Conservation (phyloP, 2,888 invertebrate genomes). For the Hirtodrosophila alboralis region DNA sequence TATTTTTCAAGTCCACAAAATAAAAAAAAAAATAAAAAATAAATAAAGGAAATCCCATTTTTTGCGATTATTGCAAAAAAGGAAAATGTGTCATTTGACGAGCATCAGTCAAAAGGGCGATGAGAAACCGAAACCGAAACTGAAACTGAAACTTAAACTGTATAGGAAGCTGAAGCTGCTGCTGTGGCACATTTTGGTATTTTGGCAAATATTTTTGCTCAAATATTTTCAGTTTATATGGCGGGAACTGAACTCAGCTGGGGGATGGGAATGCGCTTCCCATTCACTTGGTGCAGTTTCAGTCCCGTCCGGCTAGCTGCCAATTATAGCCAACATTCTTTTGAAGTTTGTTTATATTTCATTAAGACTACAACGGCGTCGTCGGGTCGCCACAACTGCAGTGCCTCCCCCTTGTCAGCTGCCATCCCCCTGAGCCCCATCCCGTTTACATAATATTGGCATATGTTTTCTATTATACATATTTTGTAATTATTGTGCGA, state of each 20-base stretch:
- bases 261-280: conserved; percentile 1
- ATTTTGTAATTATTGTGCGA: conserved; percentile 49
- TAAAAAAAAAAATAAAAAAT: conserved; percentile 13
- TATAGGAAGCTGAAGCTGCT: conserved; percentile 5
- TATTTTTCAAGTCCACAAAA: conserved; percentile 63
- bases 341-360: conserved; percentile 80
- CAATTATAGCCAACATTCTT: conserved; percentile 76
- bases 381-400: conserved; percentile 46
- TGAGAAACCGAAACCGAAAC: too few relatives aligned
- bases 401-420: not conserved
- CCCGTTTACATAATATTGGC: conserved; percentile 37
- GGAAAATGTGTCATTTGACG: conserved; percentile 51
- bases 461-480: conserved; percentile 45
- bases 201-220: conserved; percentile 55
- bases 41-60: conserved; percentile 62
- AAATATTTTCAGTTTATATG: conserved; percentile 50
- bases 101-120: conserved; percentile 61
- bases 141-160: too few relatives aligned
- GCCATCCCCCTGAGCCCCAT: not conserved
- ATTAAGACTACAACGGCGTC: conserved; percentile 70
- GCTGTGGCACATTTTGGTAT: conserved; percentile 5
- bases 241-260: not conserved
- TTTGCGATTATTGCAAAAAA: conserved; percentile 57
- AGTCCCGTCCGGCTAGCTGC: conserved; percentile 49
- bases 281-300: conserved; percentile 23